Evolutionary conservation across 2,888 invertebrate genomes (phyloP).

Genomic region (Microchrysa polita): DNA sequence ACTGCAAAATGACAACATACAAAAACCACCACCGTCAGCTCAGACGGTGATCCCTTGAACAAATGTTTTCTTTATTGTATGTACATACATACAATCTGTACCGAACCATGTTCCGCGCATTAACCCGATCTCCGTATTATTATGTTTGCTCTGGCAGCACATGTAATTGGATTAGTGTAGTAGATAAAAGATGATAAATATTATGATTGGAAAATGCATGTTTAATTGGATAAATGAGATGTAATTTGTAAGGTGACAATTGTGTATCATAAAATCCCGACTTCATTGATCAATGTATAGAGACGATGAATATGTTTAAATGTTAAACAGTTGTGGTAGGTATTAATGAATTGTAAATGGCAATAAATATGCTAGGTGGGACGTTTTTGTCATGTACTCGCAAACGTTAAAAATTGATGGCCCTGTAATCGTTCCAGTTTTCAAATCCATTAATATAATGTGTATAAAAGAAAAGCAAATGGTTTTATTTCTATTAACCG

Average conservation of each 20-base stretch:
- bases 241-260: too few relatives aligned
- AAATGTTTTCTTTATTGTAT: slow-evolving; percentile 21
- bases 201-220: slow-evolving; percentile 16
- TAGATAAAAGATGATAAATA: slow-evolving; percentile 22
- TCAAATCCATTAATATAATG: too few relatives aligned
- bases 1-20: slow-evolving; percentile 3
- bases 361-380: too few relatives aligned
- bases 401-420: too few relatives aligned
- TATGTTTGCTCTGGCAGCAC: background rate
- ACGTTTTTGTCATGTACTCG: too few relatives aligned
- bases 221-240: background rate
- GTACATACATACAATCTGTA: slow-evolving; percentile 11
- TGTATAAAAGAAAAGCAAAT: too few relatives aligned
- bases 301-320: too few relatives aligned
- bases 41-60: slow-evolving; percentile 3
- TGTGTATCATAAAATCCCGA: too few relatives aligned
- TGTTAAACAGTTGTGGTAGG: too few relatives aligned
- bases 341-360: too few relatives aligned
- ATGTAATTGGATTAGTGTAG: slow-evolving; percentile 30
- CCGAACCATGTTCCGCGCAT: background rate
- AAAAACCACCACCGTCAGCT: background rate
- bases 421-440: too few relatives aligned
- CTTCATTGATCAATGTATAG: background rate
- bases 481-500: too few relatives aligned
- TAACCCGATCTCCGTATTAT: slow-evolving; percentile 8